Evolutionary conservation across 2,797 vertebrate species (phyloP).

Genomic region (Cyprinodon diabolis): DNA sequence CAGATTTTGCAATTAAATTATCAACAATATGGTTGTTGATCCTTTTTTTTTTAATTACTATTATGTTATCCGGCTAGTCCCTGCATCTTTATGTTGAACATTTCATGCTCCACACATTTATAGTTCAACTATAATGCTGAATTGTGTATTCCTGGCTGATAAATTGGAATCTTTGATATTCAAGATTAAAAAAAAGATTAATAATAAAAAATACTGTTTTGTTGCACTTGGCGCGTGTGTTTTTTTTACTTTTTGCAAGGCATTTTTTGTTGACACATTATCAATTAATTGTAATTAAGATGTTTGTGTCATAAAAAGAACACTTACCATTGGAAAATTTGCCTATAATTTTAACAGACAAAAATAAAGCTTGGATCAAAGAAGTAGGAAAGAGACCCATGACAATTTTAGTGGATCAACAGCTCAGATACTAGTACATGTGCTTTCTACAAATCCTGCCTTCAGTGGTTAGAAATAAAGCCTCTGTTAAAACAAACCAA

Average conservation of each 20-base stretch:
- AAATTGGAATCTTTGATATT: too few species aligned
- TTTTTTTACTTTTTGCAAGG: too few species aligned
- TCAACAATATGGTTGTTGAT: constrained; percentile 16
- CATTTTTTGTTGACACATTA: too few species aligned
- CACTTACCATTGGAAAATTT: not conserved
- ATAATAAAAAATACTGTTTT: too few species aligned
- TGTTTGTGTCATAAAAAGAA: not conserved
- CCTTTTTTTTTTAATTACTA: not conserved
- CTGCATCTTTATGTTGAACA: not conserved
- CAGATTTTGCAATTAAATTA: constrained; percentile 24
- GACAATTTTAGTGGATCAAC: too few species aligned
- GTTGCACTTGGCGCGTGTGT: too few species aligned
- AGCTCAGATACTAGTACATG: too few species aligned
- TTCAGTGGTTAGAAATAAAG: not conserved
- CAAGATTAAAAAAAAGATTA: too few species aligned
- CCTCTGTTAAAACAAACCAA: not conserved
- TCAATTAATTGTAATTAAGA: not conserved
- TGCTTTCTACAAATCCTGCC: too few species aligned
- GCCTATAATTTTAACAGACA: not conserved
- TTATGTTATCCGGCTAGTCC: too few species aligned
- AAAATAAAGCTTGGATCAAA: not conserved
- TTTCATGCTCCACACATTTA: not conserved
- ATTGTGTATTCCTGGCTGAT: not conserved
- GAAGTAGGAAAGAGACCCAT: not conserved
- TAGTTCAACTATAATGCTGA: not conserved